Percentiles rank a stretch among this genome's conserved stretches.
These are phyloP conservation scores for Tokudaia muenninki DNA, from an alignment of 2,797 vertebrate species.

Conservation along the genomic window DNA sequence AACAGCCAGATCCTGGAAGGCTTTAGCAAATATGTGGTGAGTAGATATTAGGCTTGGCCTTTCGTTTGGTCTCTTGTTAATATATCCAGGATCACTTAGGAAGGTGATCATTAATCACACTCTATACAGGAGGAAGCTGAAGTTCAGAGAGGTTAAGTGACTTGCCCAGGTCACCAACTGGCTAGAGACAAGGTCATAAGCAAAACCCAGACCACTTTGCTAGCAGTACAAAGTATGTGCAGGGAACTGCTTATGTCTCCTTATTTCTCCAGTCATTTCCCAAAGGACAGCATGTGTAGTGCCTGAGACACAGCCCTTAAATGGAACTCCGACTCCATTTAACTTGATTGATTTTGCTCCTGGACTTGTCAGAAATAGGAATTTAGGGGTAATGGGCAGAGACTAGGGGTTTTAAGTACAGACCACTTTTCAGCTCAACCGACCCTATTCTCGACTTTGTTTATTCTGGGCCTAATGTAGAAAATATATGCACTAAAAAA, in stretches of 20 bases:
- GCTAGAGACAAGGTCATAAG: conserved; percentile 47
- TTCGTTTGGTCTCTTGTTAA: neutral
- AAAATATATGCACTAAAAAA: conserved; percentile 79
- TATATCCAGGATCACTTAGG: conserved; percentile 13
- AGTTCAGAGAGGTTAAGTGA: conserved; percentile 26
- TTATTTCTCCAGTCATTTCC: neutral
- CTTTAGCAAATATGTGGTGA: neutral
- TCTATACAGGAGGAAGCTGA: conserved; percentile 34
- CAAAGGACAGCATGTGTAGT: neutral
- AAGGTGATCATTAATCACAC: conserved; percentile 36
- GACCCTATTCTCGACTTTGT: conserved; percentile 60
- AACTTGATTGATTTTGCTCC: conserved; percentile 42
- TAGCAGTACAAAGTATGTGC: neutral
- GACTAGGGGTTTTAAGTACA: conserved; percentile 24
- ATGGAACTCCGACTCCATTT: neutral
- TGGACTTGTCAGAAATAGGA: conserved; percentile 58
- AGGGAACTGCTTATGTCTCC: neutral
- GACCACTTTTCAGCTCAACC: conserved; percentile 42
- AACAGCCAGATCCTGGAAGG: neutral
- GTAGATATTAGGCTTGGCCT: neutral
- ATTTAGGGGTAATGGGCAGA: conserved; percentile 23
- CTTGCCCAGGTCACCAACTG: neutral
- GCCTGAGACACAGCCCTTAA: neutral
- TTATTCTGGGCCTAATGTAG: conserved; percentile 78
- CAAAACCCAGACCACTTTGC: neutral